These are phyloP conservation scores for Microtus montanus DNA, from an alignment of 2,113 vertebrate species.

Conservation along the genomic window DNA sequence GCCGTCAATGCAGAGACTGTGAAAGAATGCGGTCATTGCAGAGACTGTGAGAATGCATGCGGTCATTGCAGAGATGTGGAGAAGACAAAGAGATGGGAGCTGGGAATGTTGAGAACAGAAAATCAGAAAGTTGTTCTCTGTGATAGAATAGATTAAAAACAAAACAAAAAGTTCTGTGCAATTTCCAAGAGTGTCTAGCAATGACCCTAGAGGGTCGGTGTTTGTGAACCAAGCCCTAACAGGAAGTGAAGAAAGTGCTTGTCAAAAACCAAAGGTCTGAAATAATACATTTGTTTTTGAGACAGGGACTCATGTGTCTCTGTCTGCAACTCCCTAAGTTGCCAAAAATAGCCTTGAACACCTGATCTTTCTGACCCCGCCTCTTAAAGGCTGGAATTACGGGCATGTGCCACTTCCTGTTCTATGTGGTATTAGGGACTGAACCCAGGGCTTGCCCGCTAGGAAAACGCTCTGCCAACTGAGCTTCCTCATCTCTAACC, in stretches of 20 bases:
- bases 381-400: background rate
- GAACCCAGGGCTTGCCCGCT: background rate
- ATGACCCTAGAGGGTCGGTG: background rate
- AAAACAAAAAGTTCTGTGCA: background rate
- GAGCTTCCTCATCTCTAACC: background rate
- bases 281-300: background rate
- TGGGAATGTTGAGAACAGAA: background rate
- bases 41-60: no score
- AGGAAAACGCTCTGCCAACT: background rate
- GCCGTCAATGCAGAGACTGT: no score
- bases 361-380: background rate
- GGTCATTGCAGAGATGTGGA: no score
- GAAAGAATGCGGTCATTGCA: no score
- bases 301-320: background rate
- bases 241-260: background rate
- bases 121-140: background rate
- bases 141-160: background rate
- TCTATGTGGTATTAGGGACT: background rate
- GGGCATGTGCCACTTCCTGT: background rate
- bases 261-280: background rate
- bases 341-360: background rate
- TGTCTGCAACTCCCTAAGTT: background rate
- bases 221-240: background rate
- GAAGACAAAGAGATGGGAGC: background rate
- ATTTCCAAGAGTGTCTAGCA: background rate